Percentiles rank a stretch among this genome's conserved stretches.
Conservation (phyloP, 2,888 invertebrate genomes). For the Proisotoma minuta region DNA sequence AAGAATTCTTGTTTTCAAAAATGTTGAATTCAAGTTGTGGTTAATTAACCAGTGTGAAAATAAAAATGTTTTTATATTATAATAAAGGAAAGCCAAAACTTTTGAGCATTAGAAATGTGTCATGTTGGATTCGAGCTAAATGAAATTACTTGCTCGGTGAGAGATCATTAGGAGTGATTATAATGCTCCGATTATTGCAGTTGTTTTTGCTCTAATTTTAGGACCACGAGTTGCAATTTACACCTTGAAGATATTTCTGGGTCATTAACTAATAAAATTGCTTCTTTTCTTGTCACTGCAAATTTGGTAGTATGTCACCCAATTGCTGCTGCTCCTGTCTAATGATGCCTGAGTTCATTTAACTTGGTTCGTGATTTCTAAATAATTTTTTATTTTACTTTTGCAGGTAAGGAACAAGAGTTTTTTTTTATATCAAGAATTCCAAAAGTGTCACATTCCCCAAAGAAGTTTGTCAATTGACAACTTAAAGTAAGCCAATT, state of each 20-base stretch:
- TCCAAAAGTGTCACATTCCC: too few species aligned
- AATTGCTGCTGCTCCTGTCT: not conserved
- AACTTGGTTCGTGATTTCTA: not conserved
- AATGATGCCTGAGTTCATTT: constrained; percentile 1
- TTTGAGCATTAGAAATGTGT: too few species aligned
- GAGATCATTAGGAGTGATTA: too few species aligned
- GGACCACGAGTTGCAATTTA: not conserved
- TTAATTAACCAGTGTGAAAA: not conserved
- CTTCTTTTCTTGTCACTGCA: not conserved
- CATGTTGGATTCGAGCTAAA: too few species aligned
- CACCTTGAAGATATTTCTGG: constrained; percentile 4
- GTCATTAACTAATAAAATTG: constrained; percentile 5
- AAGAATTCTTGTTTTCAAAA: too few species aligned
- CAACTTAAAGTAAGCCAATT: too few species aligned
- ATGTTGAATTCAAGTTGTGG: not conserved
- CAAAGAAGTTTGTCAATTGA: too few species aligned
- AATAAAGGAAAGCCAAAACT: not conserved
- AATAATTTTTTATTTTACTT: constrained; percentile 3
- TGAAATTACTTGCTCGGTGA: not conserved
- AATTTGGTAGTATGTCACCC: not conserved
- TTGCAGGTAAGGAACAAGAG: constrained; percentile 2
- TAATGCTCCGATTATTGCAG: too few species aligned
- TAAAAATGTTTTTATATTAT: not conserved
- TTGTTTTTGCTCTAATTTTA: too few species aligned
- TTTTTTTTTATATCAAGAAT: too few species aligned